Evolutionary conservation across 2,113 vertebrate species (phyloP).

Genomic region (Tinamus guttatus): DNA sequence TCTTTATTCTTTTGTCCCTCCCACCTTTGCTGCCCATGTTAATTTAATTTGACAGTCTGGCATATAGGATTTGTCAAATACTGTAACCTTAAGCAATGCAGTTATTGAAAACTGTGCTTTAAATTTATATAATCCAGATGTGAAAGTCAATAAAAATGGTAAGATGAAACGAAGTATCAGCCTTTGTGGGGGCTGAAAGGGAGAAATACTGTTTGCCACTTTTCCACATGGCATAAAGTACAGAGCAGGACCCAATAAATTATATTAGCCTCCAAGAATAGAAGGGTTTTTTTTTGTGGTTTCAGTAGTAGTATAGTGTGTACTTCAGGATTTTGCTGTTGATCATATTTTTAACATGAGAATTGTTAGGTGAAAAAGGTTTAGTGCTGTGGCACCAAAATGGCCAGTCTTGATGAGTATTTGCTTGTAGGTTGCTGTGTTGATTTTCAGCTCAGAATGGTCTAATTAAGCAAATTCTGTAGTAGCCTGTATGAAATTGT

Average conservation of each 20-base stretch:
- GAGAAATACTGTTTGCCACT: slow-evolving; percentile 38
- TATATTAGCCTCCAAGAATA: slow-evolving; percentile 19
- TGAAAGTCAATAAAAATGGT: slow-evolving; percentile 65
- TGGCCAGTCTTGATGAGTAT: background rate
- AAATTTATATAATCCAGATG: slow-evolving; percentile 79
- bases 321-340: background rate
- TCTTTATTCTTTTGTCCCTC: slow-evolving; percentile 40
- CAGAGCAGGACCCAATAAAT: slow-evolving; percentile 33
- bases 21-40: slow-evolving; percentile 37
- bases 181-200: background rate
- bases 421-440: background rate
- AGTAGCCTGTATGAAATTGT: background rate
- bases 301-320: background rate
- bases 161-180: slow-evolving; percentile 63
- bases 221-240: slow-evolving; percentile 41
- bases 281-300: slow-evolving; percentile 43
- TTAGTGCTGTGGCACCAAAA: background rate
- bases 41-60: slow-evolving; percentile 77
- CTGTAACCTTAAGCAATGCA: slow-evolving; percentile 69
- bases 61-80: slow-evolving; percentile 76
- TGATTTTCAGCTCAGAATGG: background rate
- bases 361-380: background rate
- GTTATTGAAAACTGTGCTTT: slow-evolving; percentile 73
- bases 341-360: background rate
- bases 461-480: background rate